phyloP scores from a whole-genome alignment of 2,888 invertebrate genomes.

The Aphodius granarius region DNA sequence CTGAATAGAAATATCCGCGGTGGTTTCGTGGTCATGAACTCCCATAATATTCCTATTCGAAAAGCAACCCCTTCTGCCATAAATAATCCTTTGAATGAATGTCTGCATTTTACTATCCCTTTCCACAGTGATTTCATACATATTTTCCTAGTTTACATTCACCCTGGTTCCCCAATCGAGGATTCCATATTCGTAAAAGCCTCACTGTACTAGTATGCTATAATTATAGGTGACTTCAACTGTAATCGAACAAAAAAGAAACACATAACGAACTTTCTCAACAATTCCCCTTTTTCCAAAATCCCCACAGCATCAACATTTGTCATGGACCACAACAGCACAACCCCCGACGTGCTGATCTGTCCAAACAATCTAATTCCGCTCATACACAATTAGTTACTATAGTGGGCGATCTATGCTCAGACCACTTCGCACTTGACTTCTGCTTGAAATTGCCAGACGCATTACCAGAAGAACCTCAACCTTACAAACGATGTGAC shows the following conservation, averaged over 20 bases:
- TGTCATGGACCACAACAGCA: background rate
- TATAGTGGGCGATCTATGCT: constrained; percentile 9
- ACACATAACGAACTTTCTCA: constrained; percentile 5
- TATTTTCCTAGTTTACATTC: constrained; percentile 24
- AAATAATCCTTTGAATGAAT: constrained; percentile 24
- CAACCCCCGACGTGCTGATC: constrained; percentile 10
- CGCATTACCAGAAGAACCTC: background rate
- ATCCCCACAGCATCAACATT: background rate
- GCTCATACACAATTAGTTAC: constrained; percentile 1
- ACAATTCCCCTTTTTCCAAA: constrained; percentile 4
- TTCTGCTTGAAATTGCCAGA: background rate
- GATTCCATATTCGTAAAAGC: constrained; percentile 22
- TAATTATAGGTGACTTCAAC: constrained; percentile 25
- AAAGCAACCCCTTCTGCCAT: constrained; percentile 21
- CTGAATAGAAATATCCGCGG: constrained; percentile 8
- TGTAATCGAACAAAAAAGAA: constrained; percentile 7
- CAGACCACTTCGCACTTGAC: constrained; percentile 14
- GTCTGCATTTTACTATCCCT: constrained; percentile 17
- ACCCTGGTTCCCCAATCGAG: constrained; percentile 18
- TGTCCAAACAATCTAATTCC: constrained; percentile 4
- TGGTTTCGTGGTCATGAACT: background rate
- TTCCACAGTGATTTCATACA: constrained; percentile 10
- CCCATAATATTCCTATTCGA: background rate
- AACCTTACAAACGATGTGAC: background rate
- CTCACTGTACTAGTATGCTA: constrained; percentile 18